Base-by-base conservation (phyloP, 2,888 invertebrate species). In the Diaperis boleti region DNA sequence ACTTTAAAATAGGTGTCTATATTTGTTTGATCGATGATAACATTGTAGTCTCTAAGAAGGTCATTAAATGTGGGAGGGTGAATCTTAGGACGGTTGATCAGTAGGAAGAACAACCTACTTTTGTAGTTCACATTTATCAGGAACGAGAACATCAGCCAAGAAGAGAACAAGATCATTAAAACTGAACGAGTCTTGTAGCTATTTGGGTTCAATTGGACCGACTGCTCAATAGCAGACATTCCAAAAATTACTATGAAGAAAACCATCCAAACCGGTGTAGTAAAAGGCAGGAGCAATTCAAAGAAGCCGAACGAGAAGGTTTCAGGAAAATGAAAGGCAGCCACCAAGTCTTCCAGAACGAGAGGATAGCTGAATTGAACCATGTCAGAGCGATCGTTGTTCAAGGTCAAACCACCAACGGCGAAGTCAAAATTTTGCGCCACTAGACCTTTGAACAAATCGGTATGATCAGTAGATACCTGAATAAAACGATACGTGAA, bases 321-420 rank as follows among this genome's bases (percentile, higher is more conserved):
- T n/a, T n/a, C n/a, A n/a, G n/a, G n/a, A n/a, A n/a, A n/a, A n/a
- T 20, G 3, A 20, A 20, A 20, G 4, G 20, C 20, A 20, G 20
- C 20, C 3, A 20, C 6, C 4, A 20, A 3, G 20, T 20, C 20
- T 6, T 20, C 20, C 6, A 20, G 4, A 6, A 6, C 20, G 6
- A 20, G 3, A 6, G 6, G 6, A 6, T 20, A 20, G 3, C 47
- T 29, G 14, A 13, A 47, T 1, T 29, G 11, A 8, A 47, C 47
- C 7, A 22, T 11, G 15, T 29, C 22, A 10, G n/a, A 8, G 5
- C 44, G 17, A 2, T 18, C 18, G 3, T 17, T 6, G 2, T 17
- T 44, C 11, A 54, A n/a, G 4, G 41, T 26, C 6, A 54, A 17
- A 10, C 54, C 54, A 10, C 54, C 54, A 26, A 54, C 41, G 8